Percentiles rank a stretch among this genome's conserved stretches.
Conservation (phyloP, 2,797 vertebrate species). For the Geotrypetes seraphini region DNA sequence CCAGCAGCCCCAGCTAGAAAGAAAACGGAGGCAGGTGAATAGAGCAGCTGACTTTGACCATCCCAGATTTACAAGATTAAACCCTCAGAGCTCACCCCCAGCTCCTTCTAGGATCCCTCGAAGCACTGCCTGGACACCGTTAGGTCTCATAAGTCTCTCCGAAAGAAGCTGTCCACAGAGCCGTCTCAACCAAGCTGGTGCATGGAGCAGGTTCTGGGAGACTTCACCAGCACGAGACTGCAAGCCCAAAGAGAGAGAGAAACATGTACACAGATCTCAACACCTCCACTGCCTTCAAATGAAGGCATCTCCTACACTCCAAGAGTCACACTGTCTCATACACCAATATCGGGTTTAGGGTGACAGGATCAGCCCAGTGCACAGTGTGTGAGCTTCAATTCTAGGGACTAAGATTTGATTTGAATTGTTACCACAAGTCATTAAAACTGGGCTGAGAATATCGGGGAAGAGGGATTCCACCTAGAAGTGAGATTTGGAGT, state of each 20-base stretch:
- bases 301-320: too few relatives aligned
- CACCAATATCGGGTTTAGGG: too few relatives aligned
- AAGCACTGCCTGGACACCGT: conserved; percentile 78
- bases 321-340: too few relatives aligned
- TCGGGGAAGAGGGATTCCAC: too few relatives aligned
- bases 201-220: conserved; percentile 16
- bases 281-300: too few relatives aligned
- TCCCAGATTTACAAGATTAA: too few relatives aligned
- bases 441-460: too few relatives aligned
- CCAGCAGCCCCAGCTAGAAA: conserved; percentile 33
- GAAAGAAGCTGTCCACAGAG: conserved; percentile 85
- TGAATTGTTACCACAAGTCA: too few relatives aligned
- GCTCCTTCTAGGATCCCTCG: conserved; percentile 76
- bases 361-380: too few relatives aligned
- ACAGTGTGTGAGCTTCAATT: too few relatives aligned
- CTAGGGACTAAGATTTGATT: too few relatives aligned
- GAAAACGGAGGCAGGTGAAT: not conserved
- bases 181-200: conserved; percentile 73
- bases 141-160: conserved; percentile 70
- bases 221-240: not conserved
- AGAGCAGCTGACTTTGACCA: fast-evolving
- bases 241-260: conserved; percentile 10
- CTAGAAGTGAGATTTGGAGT: too few relatives aligned
- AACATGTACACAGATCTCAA: not conserved
- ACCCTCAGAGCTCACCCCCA: conserved; percentile 62